Evolutionary conservation across 2,113 vertebrate species (phyloP).

Genomic region (Trichechus manatus): DNA sequence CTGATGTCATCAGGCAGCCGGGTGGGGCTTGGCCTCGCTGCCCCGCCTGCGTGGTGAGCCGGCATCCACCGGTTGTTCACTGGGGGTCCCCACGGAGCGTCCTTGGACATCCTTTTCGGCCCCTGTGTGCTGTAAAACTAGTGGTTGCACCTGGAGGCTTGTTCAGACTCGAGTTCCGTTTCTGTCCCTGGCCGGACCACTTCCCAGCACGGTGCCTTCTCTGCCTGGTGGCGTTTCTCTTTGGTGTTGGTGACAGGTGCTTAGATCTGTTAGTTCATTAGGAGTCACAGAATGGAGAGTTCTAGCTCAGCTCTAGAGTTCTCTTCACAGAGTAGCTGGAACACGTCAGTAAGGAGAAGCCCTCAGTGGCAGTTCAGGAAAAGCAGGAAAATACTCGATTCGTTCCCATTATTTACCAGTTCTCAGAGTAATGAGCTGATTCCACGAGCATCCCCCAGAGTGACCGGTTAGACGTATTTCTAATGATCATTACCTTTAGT

Average conservation of each 20-base stretch:
- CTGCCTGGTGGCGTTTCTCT: too few relatives aligned
- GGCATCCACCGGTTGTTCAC: background rate
- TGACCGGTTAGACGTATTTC: background rate
- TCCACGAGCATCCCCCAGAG: background rate
- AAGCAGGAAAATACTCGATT: background rate
- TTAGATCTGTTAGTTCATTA: background rate
- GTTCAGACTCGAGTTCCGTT: background rate
- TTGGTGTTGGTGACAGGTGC: background rate
- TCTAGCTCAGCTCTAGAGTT: background rate
- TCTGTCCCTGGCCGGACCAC: background rate
- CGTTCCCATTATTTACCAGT: background rate
- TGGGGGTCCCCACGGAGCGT: background rate
- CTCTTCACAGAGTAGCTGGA: background rate
- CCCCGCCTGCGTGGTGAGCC: background rate
- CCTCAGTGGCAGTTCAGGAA: background rate
- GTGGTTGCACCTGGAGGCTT: background rate
- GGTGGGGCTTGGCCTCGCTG: too few relatives aligned
- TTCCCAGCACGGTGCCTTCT: too few relatives aligned
- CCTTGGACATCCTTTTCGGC: background rate
- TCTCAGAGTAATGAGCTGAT: background rate
- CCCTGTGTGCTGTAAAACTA: too few relatives aligned
- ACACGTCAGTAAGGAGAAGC: background rate
- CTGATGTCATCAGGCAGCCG: too few relatives aligned
- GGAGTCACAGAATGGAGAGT: rapidly evolving
- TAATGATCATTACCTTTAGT: background rate